Base-by-base conservation (phyloP, 2,113 vertebrate genomes). In the Propithecus coquereli region DNA sequence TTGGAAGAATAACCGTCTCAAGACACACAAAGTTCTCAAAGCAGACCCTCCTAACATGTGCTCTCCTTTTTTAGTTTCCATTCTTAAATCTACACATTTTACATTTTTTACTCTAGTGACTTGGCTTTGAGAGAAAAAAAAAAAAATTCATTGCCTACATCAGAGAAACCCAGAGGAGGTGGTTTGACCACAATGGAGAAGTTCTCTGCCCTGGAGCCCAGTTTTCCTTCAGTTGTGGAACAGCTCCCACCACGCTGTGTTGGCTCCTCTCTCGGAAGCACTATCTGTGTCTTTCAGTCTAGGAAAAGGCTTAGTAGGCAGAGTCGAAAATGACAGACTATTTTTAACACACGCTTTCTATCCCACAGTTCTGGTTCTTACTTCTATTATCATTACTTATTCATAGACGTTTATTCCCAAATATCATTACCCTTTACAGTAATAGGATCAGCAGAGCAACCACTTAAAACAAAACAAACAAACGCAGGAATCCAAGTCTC, bases 361-460 rank as follows among this genome's bases (percentile, higher is more conserved):
- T 63, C 94, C 94, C 77, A 80, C 81, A 91, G 92, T 93, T 95
- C 95, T 92, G 74, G 87, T 66, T 97, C 94, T 94, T 91, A 73
- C 94, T 95, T 95, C 96, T 97, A 80, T 96, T 95, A 94, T 82
- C 95, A 95, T 97, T 96, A 97, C 92, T 97, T 97, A 94, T 97
- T 97, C 96, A 97, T 97, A 92, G 97, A 81, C 81, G 84, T 97
- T 97, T 88, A 97, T 94, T 88, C 96, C 95, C 96, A 95, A 95
- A 97, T 97, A 97, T 85, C 95, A 92, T 96, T 91, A 95, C 95
- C 90, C 95, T 97, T 97, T 96, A 95, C 90, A 37, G 90, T 88
- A 94, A 97, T 66, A 92, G 76, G 94, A 92, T 94, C 94, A 91
- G 87, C 92, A 94, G 90, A 87, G 90, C 96, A 92, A 74, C 95